Base-by-base conservation (phyloP, 2,888 invertebrate species). In the Drosophila picticornis region DNA sequence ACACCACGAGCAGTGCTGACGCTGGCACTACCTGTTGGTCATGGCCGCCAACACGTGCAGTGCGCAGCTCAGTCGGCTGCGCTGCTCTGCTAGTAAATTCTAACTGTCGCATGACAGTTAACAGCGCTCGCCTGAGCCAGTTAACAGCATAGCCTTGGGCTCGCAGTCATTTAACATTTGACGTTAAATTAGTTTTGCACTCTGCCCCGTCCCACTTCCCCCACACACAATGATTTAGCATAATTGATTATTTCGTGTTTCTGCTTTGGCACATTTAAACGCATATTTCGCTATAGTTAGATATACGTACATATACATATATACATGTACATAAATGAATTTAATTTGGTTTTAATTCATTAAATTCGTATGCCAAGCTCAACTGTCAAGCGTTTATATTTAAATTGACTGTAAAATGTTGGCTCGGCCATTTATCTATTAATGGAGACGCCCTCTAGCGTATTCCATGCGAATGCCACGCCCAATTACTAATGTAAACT, bases 61-160 rank as follows among this genome's bases (percentile, higher is more conserved):
- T 38, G n/a, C 34, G 53, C 57, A 60, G 80, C 61, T 74, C 59
- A 48, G 70, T 43, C 40, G 40, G 38, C 50, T 62, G 62, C 57
- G 50, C 78, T 34, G 58, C 66, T 34, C 78, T 34, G 56, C 61
- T 29, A 50, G 31, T 66, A 79, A 79, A 87, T 84, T 84, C 84
- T 88, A 88, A 86, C 78, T 84, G 88, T 84, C 84, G 65, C 64
- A 61, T n/a, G 56, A 29, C 56, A 48, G 32, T 72, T 76, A 63
- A 75, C 72, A 77, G 77, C 32, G 38, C 25, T 50, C 43, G 61
- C 36, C 71, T 72, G 55, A 38, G 22, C 55, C 34, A 48, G 53
- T 60, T 52, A 62, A 65, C 72, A 64, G 65, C 63, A n/a, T 53
- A 65, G 72, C 72, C 72, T 72, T 72, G 72, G 53, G 11, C 19